These are phyloP conservation scores for Andricus curvator DNA, from an alignment of 2,888 invertebrate genomes.

Conservation along the genomic window DNA sequence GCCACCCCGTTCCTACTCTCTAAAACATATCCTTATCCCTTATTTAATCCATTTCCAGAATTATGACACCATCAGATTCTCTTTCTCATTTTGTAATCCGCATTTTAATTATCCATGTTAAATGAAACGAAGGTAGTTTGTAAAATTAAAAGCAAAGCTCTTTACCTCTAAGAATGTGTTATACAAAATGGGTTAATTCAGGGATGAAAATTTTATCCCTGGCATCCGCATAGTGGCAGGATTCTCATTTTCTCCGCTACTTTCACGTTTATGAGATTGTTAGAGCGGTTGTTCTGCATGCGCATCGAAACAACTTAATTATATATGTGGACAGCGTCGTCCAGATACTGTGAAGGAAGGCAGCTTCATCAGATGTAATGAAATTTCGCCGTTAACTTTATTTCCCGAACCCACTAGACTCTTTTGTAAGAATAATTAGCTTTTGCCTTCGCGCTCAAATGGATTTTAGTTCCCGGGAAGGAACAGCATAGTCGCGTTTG, in stretches of 20 bases:
- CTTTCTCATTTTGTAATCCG: not conserved
- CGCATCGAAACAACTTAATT: slow-evolving; percentile 33
- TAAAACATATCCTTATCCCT: no score
- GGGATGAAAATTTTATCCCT: slow-evolving; percentile 27
- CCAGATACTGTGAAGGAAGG: slow-evolving; percentile 13
- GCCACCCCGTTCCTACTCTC: no score
- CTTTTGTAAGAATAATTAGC: slow-evolving; percentile 41
- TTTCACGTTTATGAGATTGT: slow-evolving; percentile 40
- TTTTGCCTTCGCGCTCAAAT: slow-evolving; percentile 23
- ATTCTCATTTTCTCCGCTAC: slow-evolving; percentile 37
- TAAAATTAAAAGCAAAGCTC: slow-evolving; percentile 1
- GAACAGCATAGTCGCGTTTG: slow-evolving; percentile 47
- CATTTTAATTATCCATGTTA: not conserved
- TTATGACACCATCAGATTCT: not conserved
- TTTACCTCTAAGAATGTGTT: slow-evolving; percentile 7
- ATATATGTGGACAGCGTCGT: slow-evolving; percentile 29
- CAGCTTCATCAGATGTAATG: slow-evolving; percentile 34
- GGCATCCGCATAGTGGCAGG: not conserved
- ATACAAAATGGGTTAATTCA: slow-evolving; percentile 36
- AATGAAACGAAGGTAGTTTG: slow-evolving; percentile 1
- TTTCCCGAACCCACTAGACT: slow-evolving; percentile 28
- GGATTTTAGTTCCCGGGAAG: slow-evolving; percentile 36
- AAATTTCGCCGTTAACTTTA: slow-evolving; percentile 37
- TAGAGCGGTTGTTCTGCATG: slow-evolving; percentile 6
- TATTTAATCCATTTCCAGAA: no score